Conservation (phyloP, 2,113 vertebrate species). For the Numenius arquata region DNA sequence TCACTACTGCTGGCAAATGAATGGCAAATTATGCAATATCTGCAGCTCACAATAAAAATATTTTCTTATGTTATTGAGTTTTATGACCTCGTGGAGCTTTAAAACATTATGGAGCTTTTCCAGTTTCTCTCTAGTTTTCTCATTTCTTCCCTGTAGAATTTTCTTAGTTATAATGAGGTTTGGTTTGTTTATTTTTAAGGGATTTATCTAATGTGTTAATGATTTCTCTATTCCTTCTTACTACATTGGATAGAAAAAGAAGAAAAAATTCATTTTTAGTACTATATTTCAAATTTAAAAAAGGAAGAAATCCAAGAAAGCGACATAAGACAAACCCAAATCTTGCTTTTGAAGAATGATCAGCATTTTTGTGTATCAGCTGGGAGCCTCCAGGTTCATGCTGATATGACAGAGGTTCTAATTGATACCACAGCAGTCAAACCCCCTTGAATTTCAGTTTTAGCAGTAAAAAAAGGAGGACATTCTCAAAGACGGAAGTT, state of each 20-base stretch:
- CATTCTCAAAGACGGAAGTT: not conserved
- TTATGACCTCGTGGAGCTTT: not conserved
- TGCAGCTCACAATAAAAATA: constrained; percentile 15
- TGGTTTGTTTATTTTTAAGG: not conserved
- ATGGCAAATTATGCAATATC: not conserved
- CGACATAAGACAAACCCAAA: not conserved
- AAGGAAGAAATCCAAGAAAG: not conserved
- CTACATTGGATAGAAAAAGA: not conserved
- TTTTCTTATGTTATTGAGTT: not conserved
- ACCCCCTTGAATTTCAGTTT: not conserved
- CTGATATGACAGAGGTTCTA: not conserved
- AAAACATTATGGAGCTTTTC: not conserved
- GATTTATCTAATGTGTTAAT: not conserved
- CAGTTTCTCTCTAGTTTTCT: not conserved
- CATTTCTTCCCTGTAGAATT: not conserved
- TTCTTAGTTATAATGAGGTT: not conserved
- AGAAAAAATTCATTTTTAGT: not conserved
- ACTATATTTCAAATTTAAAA: not conserved
- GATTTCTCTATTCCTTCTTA: not conserved
- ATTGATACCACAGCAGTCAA: not conserved
- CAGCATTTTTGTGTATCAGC: not conserved
- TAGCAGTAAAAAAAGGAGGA: not conserved
- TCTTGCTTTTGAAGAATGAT: not conserved
- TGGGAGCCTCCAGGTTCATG: not conserved
- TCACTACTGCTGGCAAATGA: constrained; percentile 22